Conservation (phyloP, 2,888 invertebrate genomes). For the Caenorhabditis sulstoni region DNA sequence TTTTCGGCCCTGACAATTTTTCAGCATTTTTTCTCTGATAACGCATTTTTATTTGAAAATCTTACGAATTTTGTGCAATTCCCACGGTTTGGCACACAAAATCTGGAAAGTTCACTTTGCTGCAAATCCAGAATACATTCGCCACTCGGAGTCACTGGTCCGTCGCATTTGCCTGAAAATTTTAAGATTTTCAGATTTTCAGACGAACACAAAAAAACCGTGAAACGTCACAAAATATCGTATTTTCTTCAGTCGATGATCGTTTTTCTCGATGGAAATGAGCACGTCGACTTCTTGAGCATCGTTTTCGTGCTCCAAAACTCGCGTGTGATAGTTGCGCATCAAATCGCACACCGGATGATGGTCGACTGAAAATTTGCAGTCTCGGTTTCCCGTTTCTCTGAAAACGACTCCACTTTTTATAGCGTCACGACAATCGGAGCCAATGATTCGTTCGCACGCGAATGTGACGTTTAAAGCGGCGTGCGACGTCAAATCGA, state of each 20-base stretch:
- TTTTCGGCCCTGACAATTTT: slow-evolving; percentile 20
- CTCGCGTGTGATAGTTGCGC: slow-evolving; percentile 54
- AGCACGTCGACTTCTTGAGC: slow-evolving; percentile 46
- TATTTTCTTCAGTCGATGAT: slow-evolving; percentile 46
- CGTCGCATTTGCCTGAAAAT: slow-evolving; percentile 46
- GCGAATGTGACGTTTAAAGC: slow-evolving; percentile 66
- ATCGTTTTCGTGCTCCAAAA: slow-evolving; percentile 47
- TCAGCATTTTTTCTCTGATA: too few species aligned
- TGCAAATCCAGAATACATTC: slow-evolving; percentile 56
- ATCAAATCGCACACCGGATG: slow-evolving; percentile 65
- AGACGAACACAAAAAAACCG: too few species aligned
- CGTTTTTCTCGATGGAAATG: slow-evolving; percentile 52
- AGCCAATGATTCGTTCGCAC: slow-evolving; percentile 62
- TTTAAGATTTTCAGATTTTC: too few species aligned
- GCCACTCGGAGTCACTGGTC: slow-evolving; percentile 17
- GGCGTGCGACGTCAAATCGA: slow-evolving; percentile 39
- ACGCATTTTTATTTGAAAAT: too few species aligned
- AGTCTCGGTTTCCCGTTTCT: too few species aligned
- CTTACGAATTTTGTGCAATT: slow-evolving; percentile 62
- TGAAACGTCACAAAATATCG: slow-evolving; percentile 57
- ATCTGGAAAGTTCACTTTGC: slow-evolving; percentile 35
- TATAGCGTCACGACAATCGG: slow-evolving; percentile 60
- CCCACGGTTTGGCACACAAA: slow-evolving; percentile 59
- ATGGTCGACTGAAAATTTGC: slow-evolving; percentile 57
- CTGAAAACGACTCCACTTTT: too few species aligned